These are phyloP conservation scores for Sphyrna mokarran DNA, from an alignment of 2,113 vertebrate genomes.

Conservation along the genomic window DNA sequence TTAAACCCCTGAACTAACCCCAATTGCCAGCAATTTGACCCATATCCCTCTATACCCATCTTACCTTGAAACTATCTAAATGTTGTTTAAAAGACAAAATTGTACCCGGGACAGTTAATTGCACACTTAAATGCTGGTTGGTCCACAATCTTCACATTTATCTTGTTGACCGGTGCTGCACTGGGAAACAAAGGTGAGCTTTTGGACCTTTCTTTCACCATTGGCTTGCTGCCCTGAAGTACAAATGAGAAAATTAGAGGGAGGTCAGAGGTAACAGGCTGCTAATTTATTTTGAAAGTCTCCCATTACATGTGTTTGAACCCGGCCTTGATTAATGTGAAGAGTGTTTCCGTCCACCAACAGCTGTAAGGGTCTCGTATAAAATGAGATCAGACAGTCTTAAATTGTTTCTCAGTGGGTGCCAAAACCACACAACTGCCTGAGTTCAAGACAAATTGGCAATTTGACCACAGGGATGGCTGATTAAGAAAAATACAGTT, in stretches of 20 bases:
- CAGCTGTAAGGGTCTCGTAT: background rate
- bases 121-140: background rate
- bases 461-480: background rate
- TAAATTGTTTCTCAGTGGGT: background rate
- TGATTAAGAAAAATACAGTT: background rate
- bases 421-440: conserved; percentile 1
- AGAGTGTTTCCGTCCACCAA: background rate
- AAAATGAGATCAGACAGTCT: background rate
- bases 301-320: conserved; percentile 4
- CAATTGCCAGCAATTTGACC: too few species aligned
- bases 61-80: too few species aligned
- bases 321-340: conserved; percentile 10
- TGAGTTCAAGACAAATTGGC: background rate
- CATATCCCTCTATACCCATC: too few species aligned
- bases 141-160: background rate
- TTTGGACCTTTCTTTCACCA: background rate
- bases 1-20: too few species aligned
- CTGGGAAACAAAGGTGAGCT: background rate
- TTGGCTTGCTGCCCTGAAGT: background rate
- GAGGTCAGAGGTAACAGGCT: background rate
- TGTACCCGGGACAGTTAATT: too few species aligned
- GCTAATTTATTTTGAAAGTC: background rate
- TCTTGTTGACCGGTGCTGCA: background rate
- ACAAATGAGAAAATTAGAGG: background rate
- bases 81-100: too few species aligned